Evolutionary conservation across 2,888 invertebrate genomes (phyloP).

Genomic region (Malacosoma neustria): DNA sequence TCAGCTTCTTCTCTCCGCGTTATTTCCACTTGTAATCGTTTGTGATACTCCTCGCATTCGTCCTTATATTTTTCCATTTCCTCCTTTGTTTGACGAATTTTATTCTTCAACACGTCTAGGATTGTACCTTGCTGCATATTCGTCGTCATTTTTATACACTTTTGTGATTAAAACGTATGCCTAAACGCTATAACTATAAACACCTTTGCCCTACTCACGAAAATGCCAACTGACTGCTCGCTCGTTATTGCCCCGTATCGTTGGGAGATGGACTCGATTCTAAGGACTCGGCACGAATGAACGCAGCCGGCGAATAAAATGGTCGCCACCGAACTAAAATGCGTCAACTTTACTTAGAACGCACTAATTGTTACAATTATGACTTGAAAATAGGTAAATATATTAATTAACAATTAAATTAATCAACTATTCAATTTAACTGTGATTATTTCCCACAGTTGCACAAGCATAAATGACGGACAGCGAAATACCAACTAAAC

Average conservation of each 20-base stretch:
- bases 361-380: conserved; percentile 34
- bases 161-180: conserved; percentile 47
- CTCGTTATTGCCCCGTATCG: conserved; percentile 61
- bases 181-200: conserved; percentile 62
- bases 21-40: conserved; percentile 95
- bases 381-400: too few relatives aligned
- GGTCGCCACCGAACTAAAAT: conserved; percentile 60
- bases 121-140: conserved; percentile 94
- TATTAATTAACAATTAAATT: too few relatives aligned
- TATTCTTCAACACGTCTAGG: conserved; percentile 98
- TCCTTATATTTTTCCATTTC: conserved; percentile 99
- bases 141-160: conserved; percentile 84
- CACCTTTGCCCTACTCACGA: conserved; percentile 71
- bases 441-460: too few relatives aligned
- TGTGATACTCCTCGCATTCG: conserved; percentile 96
- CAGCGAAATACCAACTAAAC: conserved; percentile 51
- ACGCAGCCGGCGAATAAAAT: conserved; percentile 72
- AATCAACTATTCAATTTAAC: too few relatives aligned
- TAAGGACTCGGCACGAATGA: conserved; percentile 70
- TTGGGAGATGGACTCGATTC: too few relatives aligned
- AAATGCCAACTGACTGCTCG: conserved; percentile 71
- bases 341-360: conserved; percentile 47
- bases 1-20: conserved; percentile 99
- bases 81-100: conserved; percentile 99
- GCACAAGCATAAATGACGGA: too few relatives aligned